Conservation (phyloP, 2,113 vertebrate species). For the Sialia sialis region DNA sequence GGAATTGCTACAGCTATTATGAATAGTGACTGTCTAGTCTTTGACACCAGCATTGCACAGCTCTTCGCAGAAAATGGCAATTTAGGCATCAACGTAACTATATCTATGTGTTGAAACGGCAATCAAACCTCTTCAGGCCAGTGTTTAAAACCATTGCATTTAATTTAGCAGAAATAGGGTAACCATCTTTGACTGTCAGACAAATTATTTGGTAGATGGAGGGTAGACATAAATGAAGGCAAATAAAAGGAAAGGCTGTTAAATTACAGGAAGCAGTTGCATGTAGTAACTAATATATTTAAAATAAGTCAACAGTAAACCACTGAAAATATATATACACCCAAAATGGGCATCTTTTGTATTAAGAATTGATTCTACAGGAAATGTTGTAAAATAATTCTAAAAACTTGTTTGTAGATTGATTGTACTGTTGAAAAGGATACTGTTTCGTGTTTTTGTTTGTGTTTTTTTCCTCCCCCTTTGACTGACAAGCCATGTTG, state of each 20-base stretch:
- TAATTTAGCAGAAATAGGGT: constrained; percentile 71
- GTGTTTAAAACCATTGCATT: constrained; percentile 74
- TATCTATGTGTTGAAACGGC: constrained; percentile 96
- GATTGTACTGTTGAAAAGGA: constrained; percentile 83
- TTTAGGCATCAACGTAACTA: constrained; percentile 99
- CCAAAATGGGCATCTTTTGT: constrained; percentile 87
- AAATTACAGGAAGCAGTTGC: constrained; percentile 78
- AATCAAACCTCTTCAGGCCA: constrained; percentile 74
- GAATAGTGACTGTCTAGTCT: constrained; percentile 99
- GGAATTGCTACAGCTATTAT: constrained; percentile 99
- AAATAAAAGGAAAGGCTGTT: constrained; percentile 75
- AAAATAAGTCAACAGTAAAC: constrained; percentile 83
- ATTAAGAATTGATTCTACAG: constrained; percentile 83
- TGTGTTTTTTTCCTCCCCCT: constrained; percentile 47
- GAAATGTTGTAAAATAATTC: constrained; percentile 92
- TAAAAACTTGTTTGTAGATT: constrained; percentile 95
- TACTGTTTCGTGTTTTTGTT: constrained; percentile 69
- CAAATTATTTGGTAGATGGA: constrained; percentile 63
- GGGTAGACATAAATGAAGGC: constrained; percentile 68
- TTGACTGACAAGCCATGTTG: constrained; percentile 80
- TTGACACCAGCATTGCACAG: constrained; percentile 99
- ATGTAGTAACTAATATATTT: constrained; percentile 89
- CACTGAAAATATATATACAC: constrained; percentile 84
- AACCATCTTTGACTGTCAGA: constrained; percentile 66
- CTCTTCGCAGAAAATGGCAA: constrained; percentile 99